These are phyloP conservation scores for Rhynchomys soricoides DNA, from an alignment of 2,113 vertebrate genomes.

Conservation along the genomic window DNA sequence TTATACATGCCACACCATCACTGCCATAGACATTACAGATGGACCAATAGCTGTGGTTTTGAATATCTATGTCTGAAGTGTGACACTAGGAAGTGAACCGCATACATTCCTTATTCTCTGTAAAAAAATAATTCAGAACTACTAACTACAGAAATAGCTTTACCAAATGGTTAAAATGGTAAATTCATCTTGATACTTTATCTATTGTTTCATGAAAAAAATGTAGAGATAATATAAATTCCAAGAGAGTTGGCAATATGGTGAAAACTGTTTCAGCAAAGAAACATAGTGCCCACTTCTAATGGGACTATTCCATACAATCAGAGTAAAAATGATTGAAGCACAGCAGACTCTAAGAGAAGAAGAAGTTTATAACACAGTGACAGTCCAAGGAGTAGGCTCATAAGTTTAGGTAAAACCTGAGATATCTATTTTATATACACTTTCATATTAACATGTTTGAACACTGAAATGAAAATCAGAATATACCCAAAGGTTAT, in stretches of 20 bases:
- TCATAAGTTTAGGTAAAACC: neutral
- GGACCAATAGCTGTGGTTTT: neutral
- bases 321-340: neutral
- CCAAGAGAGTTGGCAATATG: neutral
- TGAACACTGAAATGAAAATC: no score
- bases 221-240: neutral
- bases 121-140: neutral
- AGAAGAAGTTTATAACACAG: neutral
- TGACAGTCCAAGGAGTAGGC: neutral
- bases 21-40: fast-evolving
- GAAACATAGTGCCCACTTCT: neutral
- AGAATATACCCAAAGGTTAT: neutral
- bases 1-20: no score
- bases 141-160: neutral
- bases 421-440: neutral
- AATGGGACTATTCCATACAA: neutral
- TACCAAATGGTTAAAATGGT: neutral
- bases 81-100: neutral
- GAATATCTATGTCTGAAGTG: neutral
- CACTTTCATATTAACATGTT: neutral
- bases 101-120: neutral
- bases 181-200: neutral
- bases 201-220: neutral
- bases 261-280: neutral
- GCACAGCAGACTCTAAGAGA: neutral